Evolutionary conservation across 2,888 invertebrate species (phyloP), one percentile per base, ranked within the genome.

Genomic region (Drosophila dives): DNA sequence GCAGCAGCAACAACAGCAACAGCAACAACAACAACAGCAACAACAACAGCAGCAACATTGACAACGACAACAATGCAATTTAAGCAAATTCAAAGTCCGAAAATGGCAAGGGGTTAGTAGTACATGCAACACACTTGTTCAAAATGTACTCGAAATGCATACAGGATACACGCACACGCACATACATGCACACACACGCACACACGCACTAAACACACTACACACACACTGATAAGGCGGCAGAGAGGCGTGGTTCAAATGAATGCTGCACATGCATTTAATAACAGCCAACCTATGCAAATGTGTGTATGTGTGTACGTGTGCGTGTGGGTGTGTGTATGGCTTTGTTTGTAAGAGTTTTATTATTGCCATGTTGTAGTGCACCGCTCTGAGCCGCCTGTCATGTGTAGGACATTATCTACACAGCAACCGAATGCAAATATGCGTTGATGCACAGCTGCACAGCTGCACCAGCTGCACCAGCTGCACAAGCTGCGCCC

Each of bases 41-140:
- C 60, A 50, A 5, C 49, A 34, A 10, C 20, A 54, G 23, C 49
- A 48, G 15, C n/a, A 64, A 67, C 72, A 75, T 64, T 68, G 53
- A 80, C 82, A 80, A 50, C 67, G 61, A 81, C 79, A 80, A 72
- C 83, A 86, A 83, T 81, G 83, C 78, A 83, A 83, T 86, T 83
- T 78, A 86, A 83, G 78, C 83, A 83, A 86, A 86, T 86, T 78
- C 81, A 81, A 86, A 76, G 75, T 72, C 86, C 76, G 45, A 83
- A 83, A 83, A 76, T 83, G 69, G 81, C 75, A 86, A 76, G 78
- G 86, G 83, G 86, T 83, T 83, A 83, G 83, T 86, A 68, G 74
- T 49, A 78, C 86, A 86, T 60, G 70, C 66, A 53, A 68, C 86
- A 66, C 69, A 68, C 66, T 68, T 73, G 81, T 78, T 64, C 56